Conservation (phyloP, 2,888 invertebrate genomes). For the Mythimna vitellina region DNA sequence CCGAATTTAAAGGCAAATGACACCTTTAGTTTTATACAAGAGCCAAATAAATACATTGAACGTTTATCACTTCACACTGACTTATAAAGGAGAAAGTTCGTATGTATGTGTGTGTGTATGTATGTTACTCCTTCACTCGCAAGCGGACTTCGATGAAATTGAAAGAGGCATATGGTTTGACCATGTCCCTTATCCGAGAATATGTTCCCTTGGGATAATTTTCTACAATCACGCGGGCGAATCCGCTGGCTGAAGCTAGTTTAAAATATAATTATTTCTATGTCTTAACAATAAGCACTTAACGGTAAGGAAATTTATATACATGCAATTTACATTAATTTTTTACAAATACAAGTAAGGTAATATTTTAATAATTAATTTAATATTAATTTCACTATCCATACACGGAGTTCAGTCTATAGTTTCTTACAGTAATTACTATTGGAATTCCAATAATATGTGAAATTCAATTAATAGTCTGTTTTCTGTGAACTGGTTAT, state of each 20-base stretch:
- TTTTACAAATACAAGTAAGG: background rate
- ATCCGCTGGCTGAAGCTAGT: too few species aligned
- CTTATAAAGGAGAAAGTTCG: too few species aligned
- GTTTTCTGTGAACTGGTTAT: conserved; percentile 1
- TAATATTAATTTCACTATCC: background rate
- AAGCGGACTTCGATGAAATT: too few species aligned
- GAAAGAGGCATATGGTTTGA: too few species aligned
- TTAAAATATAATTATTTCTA: background rate
- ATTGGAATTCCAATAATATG: conserved; percentile 15
- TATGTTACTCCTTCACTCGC: too few species aligned
- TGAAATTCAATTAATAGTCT: conserved; percentile 11
- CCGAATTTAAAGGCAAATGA: background rate
- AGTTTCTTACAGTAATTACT: conserved; percentile 11
- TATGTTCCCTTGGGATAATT: too few species aligned
- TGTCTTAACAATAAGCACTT: background rate
- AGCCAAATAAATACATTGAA: background rate
- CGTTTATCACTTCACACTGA: too few species aligned
- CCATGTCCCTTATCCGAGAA: too few species aligned
- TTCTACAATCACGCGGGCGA: too few species aligned
- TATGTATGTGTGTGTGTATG: too few species aligned
- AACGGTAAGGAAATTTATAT: background rate
- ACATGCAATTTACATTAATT: background rate
- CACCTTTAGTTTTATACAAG: background rate
- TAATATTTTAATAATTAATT: background rate
- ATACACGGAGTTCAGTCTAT: conserved; percentile 12